Evolutionary conservation across 2,113 vertebrate genomes (phyloP), one percentile per base, ranked within the genome.

Genomic region (Malurus cyaneus): DNA sequence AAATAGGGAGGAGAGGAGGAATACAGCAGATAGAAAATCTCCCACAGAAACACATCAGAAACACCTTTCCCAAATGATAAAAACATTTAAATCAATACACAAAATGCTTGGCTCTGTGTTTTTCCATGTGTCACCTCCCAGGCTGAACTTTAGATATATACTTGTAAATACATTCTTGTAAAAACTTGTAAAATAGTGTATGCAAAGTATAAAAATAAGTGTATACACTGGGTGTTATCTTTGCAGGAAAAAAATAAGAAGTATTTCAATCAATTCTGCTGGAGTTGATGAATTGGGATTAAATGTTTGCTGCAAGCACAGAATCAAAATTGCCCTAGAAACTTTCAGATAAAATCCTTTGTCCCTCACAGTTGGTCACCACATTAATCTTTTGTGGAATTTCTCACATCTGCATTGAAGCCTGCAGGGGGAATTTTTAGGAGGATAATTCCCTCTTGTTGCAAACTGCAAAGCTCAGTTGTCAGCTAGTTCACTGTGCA

Each of bases 391-490:
- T 78, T 11, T 53, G 69, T 84, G 92, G 94, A 96, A 94, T 96
- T 93, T 78, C 82, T 95, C 80, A 79, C 77, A 86, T 88, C 92
- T 95, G 85, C 65, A 61, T 14, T 47, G 76, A 71, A 92, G 86
- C 88, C 86, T 29, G 65, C 25, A 26, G 93, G 93, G 69, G 31
- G 52, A 49, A 96, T 90, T 92, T 66, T 60, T 67, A n/a, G 57
- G 52, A 81, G 88, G 59, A 56, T 83, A 86, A 92, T 86, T 96
- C 86, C 80, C 25, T 66, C 71, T 12, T 41, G 72, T 67, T 59
- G 15, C 29, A 14, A 32, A n/a, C n/a, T 36, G 79, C 62, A 61
- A 18, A 61, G 88, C 79, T 80, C 32, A 6, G 0, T 8, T 28
- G 28, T 60, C 87, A 60, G 61, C 56, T 14, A 1, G 16, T 56